Evolutionary conservation across 2,797 vertebrate species (phyloP).

Genomic region (Emys orbicularis): DNA sequence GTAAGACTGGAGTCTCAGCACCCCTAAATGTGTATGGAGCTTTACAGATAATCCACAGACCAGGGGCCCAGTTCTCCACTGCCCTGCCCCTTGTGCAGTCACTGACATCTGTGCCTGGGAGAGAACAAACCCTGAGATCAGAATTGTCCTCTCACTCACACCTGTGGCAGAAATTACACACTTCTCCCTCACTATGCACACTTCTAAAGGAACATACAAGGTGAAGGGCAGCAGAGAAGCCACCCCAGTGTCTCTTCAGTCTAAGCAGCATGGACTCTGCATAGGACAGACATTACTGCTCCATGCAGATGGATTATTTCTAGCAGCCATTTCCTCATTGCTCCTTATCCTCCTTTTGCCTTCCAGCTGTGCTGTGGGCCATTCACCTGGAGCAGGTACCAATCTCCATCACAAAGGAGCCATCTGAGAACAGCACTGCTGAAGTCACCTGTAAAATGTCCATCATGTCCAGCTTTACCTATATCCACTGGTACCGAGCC

Average conservation of each 20-base stretch:
- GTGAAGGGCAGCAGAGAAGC: not conserved
- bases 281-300: not conserved
- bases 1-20: not conserved
- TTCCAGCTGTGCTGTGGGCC: not conserved
- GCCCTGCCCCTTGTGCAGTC: not conserved
- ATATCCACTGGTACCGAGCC: not conserved
- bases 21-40: not conserved
- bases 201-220: not conserved
- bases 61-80: accelerated
- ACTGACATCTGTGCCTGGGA: accelerated
- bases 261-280: not conserved
- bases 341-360: not conserved
- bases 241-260: not conserved
- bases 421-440: not conserved
- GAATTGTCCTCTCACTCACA: not conserved
- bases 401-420: not conserved
- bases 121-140: accelerated
- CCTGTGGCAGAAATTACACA: not conserved
- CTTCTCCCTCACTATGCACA: not conserved
- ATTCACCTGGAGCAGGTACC: not conserved
- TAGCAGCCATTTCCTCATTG: not conserved
- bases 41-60: not conserved
- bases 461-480: not conserved
- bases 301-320: not conserved
- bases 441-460: not conserved